These are phyloP conservation scores for Drosophila diplacantha DNA, from an alignment of 2,888 invertebrate genomes.

Conservation along the genomic window DNA sequence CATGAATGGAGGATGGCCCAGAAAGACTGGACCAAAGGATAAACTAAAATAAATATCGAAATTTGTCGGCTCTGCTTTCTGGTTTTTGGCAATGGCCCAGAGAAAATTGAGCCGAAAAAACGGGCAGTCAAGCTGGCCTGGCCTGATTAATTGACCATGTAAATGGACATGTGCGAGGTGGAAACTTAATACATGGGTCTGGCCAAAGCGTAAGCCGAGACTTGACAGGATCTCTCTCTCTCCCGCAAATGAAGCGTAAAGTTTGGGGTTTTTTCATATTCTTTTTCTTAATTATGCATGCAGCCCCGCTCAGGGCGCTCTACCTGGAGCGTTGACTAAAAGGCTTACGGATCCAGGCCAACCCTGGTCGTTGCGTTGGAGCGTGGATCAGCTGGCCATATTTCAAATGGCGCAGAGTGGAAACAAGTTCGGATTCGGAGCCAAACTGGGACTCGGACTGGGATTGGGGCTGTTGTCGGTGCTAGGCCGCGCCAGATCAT, in stretches of 20 bases:
- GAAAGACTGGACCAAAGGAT: conserved; percentile 40
- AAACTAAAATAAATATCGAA: conserved; percentile 49
- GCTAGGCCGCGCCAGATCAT: conserved; percentile 62
- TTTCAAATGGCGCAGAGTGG: conserved; percentile 59
- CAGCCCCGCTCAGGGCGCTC: conserved; percentile 8
- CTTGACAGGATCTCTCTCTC: conserved; percentile 44
- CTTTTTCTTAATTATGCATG: conserved; percentile 56
- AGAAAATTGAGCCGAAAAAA: conserved; percentile 48
- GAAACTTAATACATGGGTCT: conserved; percentile 57
- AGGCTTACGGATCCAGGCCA: conserved; percentile 4
- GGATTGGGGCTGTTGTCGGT: conserved; percentile 10
- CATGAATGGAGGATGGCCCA: conserved; percentile 45
- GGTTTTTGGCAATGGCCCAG: conserved; percentile 36
- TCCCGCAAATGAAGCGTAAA: conserved; percentile 66
- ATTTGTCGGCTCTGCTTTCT: conserved; percentile 14
- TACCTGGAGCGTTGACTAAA: conserved; percentile 6
- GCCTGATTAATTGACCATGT: conserved; percentile 68
- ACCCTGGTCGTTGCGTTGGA: conserved; percentile 42
- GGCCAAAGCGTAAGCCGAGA: conserved; percentile 43
- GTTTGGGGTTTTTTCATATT: conserved; percentile 47
- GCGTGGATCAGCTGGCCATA: conserved; percentile 59
- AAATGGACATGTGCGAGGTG: conserved; percentile 67
- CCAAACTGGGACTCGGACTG: conserved; percentile 21
- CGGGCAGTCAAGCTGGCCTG: conserved; percentile 40
- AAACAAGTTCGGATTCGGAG: conserved; percentile 50